A percentile compares a stretch with the other conserved stretches of the same genome.
These are phyloP conservation scores for Cosmia trapezina DNA, from an alignment of 2,888 invertebrate species.

Conservation along the genomic window DNA sequence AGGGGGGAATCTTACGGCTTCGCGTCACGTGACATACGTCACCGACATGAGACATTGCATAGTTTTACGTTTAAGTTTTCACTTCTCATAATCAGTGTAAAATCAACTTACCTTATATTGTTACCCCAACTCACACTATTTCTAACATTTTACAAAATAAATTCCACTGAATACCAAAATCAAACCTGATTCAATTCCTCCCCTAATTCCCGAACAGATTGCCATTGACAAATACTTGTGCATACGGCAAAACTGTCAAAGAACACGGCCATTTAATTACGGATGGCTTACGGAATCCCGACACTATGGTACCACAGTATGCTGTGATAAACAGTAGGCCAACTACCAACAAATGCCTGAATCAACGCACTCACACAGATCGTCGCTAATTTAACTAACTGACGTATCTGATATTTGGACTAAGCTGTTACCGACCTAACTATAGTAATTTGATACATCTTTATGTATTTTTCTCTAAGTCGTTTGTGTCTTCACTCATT, in stretches of 20 bases:
- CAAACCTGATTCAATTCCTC: conserved; percentile 14
- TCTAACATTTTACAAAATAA: conserved; percentile 6
- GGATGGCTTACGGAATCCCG: conserved; percentile 38
- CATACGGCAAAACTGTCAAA: conserved; percentile 47
- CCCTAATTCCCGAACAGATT: conserved; percentile 37
- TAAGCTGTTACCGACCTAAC: no score
- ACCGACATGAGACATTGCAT: no score
- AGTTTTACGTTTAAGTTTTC: no score
- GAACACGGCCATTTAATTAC: conserved; percentile 58
- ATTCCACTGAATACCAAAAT: conserved; percentile 7
- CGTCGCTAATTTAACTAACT: no score
- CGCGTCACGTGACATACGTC: no score
- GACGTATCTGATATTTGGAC: no score
- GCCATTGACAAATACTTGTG: conserved; percentile 34
- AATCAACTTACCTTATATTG: not conserved
- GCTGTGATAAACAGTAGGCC: conserved; percentile 9
- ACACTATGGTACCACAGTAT: conserved; percentile 4
- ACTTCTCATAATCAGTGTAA: not conserved
- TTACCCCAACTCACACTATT: not conserved
- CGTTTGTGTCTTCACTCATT: not conserved
- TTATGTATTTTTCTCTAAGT: not conserved
- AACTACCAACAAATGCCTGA: not conserved
- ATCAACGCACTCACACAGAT: not conserved
- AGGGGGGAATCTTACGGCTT: no score
- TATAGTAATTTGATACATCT: no score